Percentiles rank a stretch among this genome's conserved stretches.
Conservation (phyloP, 2,888 invertebrate genomes). For the Syrista parreyssii region DNA sequence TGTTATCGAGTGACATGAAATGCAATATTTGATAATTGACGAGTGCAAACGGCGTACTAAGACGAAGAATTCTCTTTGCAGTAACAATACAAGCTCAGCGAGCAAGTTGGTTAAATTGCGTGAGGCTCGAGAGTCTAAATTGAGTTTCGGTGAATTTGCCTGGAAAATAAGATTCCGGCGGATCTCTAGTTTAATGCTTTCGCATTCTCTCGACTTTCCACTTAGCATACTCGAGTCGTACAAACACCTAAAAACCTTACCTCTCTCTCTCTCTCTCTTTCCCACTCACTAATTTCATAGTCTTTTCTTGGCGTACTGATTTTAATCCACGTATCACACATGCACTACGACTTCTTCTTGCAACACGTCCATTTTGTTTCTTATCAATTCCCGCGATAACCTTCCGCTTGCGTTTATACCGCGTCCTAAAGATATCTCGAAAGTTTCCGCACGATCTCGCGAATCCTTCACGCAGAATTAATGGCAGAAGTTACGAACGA, state of each 20-base stretch:
- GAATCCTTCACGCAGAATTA: not conserved
- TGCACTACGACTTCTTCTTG: too few relatives aligned
- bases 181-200: not conserved
- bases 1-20: not conserved
- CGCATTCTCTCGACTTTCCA: not conserved
- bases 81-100: not conserved
- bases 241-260: not conserved
- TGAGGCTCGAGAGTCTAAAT: constrained; percentile 3
- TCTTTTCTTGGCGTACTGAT: too few relatives aligned
- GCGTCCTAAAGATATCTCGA: not conserved
- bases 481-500: not conserved
- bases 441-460: not conserved
- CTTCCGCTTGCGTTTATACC: not conserved
- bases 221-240: not conserved
- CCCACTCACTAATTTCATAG: too few relatives aligned
- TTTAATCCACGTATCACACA: too few relatives aligned
- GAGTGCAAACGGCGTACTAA: not conserved
- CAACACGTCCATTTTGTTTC: too few relatives aligned
- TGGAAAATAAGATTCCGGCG: constrained; percentile 13
- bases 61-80: not conserved
- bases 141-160: constrained; percentile 18
- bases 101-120: not conserved
- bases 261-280: too few relatives aligned
- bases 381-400: too few relatives aligned
- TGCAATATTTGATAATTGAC: not conserved